Percentiles rank a stretch among this genome's conserved stretches.
These are phyloP conservation scores for Paralvinella palmiformis DNA, from an alignment of 1,140 invertebrate genomes.

Conservation along the genomic window DNA sequence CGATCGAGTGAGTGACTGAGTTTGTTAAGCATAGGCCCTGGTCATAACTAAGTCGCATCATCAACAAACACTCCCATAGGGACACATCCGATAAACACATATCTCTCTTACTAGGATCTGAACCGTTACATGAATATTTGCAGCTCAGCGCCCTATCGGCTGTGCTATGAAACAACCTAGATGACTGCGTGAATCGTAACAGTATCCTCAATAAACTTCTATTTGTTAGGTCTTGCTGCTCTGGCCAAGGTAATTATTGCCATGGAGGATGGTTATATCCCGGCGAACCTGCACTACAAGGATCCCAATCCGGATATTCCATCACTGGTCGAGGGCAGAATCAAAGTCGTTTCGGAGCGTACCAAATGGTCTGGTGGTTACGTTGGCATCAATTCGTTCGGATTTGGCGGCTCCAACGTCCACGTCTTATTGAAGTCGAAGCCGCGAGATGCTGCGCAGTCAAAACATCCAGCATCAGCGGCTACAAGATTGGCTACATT, in stretches of 20 bases:
- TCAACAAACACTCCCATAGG: too few species aligned
- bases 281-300: slow-evolving; percentile 82
- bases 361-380: slow-evolving; percentile 60
- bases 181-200: too few species aligned
- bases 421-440: slow-evolving; percentile 73
- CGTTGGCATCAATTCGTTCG: slow-evolving; percentile 88
- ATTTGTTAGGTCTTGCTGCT: slow-evolving; percentile 50
- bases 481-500: slow-evolving; percentile 68
- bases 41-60: too few species aligned
- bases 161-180: too few species aligned
- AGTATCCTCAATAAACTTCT: neutral
- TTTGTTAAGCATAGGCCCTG: too few species aligned
- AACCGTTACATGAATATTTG: too few species aligned
- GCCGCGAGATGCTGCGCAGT: neutral
- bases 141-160: too few species aligned
- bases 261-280: slow-evolving; percentile 80
- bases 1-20: too few species aligned
- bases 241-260: slow-evolving; percentile 63
- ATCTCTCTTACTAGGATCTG: too few species aligned
- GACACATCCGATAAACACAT: too few species aligned
- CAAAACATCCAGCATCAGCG: neutral
- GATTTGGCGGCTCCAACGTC: slow-evolving; percentile 94
- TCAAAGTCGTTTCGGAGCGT: slow-evolving; percentile 60
- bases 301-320: slow-evolving; percentile 82
- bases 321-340: slow-evolving; percentile 62